phyloP scores from a whole-genome alignment of 2,888 invertebrate species.

The Hirtodrosophila alboralis region DNA sequence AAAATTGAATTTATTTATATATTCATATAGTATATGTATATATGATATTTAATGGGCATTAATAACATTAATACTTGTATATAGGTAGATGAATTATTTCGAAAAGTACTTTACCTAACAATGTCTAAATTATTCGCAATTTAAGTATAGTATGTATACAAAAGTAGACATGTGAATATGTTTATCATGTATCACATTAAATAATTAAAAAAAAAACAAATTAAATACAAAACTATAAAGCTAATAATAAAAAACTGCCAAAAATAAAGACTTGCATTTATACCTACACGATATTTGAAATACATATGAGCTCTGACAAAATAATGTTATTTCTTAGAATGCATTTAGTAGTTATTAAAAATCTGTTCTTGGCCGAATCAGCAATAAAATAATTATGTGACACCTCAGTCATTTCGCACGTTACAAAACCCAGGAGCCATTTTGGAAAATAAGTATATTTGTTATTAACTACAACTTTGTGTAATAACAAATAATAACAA shows the following conservation, averaged over 20 bases:
- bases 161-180: slow-evolving; percentile 13
- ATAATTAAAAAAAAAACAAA: slow-evolving; percentile 21
- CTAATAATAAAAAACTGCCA: slow-evolving; percentile 20
- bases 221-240: slow-evolving; percentile 17
- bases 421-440: no score
- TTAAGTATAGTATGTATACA: slow-evolving; percentile 21
- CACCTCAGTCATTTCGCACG: no score
- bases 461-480: no score
- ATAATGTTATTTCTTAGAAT: no score
- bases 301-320: neutral
- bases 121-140: slow-evolving; percentile 20
- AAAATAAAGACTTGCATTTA: slow-evolving; percentile 1
- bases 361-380: no score
- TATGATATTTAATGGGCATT: slow-evolving; percentile 2
- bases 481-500: no score
- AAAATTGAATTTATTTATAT: neutral
- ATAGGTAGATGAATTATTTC: slow-evolving; percentile 52
- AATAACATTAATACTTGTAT: slow-evolving; percentile 27
- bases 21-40: slow-evolving; percentile 4
- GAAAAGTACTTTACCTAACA: slow-evolving; percentile 5
- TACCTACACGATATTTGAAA: neutral
- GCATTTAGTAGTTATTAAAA: no score
- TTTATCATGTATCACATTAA: slow-evolving; percentile 19
- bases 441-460: no score
- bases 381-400: no score